Base-by-base conservation (phyloP, 2,797 vertebrate species). In the Catostomus latipinnis region DNA sequence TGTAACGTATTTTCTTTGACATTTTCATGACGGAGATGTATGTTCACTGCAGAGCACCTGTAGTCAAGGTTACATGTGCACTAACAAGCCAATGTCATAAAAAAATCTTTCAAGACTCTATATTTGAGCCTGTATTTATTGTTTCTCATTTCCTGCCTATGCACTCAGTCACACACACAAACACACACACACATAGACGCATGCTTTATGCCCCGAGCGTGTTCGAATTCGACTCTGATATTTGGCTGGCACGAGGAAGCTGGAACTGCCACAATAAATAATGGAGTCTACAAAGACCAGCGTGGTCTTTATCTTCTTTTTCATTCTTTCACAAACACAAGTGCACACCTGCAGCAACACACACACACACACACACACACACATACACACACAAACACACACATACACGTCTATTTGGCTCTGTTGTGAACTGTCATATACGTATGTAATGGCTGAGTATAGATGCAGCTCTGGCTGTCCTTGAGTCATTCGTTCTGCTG, bases 181-280 rank as follows among this genome's bases (percentile, higher is more conserved):
- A 22, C 22, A 22, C 22, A 22, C 22, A 18, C 68, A 54, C 58
- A 49, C 58, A 49, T 57, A 50, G 58, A 71, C 70, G 63, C 81
- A 58, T 18, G 14, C 7, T 71, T 50, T 74, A 50, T 66, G 56
- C 57, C 74, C 56, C 46, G 67, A 70, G 68, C 60, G 3, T 76
- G 73, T 79, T 80, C 49, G 76, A 76, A 53, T 76, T 76, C 63
- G 34, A 56, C 76, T 54, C 68, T 79, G 73, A 80, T 72, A 70
- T 78, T 80, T 77, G 65, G 76, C 81, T 82, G 69, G 52, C 61
- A 74, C 46, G 0, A 70, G 63, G 56, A 69, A 76, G 63, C 83
- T 77, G 63, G 61, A 76, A 69, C 52, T 76, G 77, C 72, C 70
- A 69, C 72, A 76, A 56, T 82, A 85, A 82, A 76, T 82, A 76